Percentiles rank a stretch among this genome's conserved stretches.
Evolutionary conservation across 2,113 vertebrate genomes (phyloP).

Genomic region (Pedionomus torquatus): DNA sequence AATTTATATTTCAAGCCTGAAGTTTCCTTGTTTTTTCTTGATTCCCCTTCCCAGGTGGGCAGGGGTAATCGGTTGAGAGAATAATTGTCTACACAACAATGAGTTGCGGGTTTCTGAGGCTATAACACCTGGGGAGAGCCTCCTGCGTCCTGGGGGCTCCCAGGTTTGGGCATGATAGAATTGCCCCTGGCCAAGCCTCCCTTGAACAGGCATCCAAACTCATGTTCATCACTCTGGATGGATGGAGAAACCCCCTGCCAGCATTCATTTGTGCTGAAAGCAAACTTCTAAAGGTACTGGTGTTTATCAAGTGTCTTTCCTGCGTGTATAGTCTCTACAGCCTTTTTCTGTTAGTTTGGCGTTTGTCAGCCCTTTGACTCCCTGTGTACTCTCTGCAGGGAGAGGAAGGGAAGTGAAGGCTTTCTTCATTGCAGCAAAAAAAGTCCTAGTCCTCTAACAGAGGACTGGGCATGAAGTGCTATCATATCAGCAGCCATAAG

Average conservation of each 20-base stretch:
- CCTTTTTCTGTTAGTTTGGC: not conserved
- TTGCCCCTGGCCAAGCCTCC: not conserved
- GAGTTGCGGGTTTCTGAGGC: not conserved
- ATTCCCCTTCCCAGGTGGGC: not conserved
- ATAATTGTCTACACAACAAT: not conserved
- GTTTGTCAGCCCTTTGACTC: not conserved
- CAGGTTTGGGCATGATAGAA: not conserved
- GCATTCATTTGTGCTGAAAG: not conserved
- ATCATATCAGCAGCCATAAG: fast-evolving
- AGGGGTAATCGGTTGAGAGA: not conserved
- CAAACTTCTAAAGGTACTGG: not conserved
- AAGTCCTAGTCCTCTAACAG: not conserved
- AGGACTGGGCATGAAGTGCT: not conserved
- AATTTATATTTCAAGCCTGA: not conserved
- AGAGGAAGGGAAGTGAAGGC: no score
- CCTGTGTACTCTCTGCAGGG: no score
- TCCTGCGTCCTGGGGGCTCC: no score
- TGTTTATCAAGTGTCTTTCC: not conserved
- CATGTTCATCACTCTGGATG: not conserved
- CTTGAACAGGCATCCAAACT: not conserved
- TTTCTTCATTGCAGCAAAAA: not conserved
- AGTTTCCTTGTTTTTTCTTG: not conserved
- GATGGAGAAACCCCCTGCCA: not conserved
- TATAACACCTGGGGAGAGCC: not conserved
- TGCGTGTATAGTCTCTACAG: not conserved